Evolutionary conservation across 2,113 vertebrate genomes (phyloP).

Genomic region (Uria aalge): DNA sequence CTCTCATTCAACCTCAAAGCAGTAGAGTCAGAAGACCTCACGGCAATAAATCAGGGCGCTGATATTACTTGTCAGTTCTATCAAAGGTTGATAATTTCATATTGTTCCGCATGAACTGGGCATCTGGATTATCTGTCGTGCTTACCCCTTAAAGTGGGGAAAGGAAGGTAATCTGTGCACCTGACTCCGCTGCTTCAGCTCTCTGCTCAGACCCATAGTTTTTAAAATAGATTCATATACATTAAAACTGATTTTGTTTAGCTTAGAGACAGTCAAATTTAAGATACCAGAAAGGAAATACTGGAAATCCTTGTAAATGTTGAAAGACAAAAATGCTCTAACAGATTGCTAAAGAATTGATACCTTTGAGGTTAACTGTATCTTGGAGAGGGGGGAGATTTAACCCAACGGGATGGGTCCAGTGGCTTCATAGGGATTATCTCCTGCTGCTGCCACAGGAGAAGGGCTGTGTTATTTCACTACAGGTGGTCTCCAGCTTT

Average conservation of each 20-base stretch:
- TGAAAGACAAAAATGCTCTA: background rate
- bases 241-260: background rate
- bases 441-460: background rate
- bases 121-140: background rate
- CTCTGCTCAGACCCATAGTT: background rate
- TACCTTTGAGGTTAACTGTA: background rate
- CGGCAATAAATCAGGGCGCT: background rate
- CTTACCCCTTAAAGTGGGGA: background rate
- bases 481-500: background rate
- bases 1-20: background rate
- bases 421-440: background rate
- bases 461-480: background rate
- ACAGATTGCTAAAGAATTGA: background rate
- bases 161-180: background rate
- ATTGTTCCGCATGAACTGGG: background rate
- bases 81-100: background rate
- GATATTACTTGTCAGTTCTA: background rate
- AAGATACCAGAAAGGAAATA: background rate
- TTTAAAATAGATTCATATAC: background rate
- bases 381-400: background rate
- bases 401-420: background rate
- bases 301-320: background rate
- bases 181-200: background rate
- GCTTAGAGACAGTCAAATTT: background rate
- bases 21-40: background rate